Conservation (phyloP, 2,113 vertebrate genomes). For the Zosterops lateralis region DNA sequence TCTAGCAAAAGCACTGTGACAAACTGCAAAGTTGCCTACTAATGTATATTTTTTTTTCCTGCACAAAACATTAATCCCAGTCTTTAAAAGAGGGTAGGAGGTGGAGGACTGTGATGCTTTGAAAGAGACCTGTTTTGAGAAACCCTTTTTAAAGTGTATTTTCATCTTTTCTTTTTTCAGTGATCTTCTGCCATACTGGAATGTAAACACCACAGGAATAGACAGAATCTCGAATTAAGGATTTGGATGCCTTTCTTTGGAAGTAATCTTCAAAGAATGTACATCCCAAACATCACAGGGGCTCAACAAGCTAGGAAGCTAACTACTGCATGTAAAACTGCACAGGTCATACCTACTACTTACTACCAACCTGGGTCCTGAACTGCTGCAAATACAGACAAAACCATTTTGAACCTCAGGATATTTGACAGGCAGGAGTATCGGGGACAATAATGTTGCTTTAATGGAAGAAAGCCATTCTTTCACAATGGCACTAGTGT, state of each 20-base stretch:
- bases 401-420: neutral
- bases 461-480: constrained; percentile 46
- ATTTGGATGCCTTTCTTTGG: constrained; percentile 77
- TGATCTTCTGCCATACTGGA: constrained; percentile 76
- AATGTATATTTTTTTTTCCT: neutral
- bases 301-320: constrained; percentile 64
- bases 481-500: constrained; percentile 30
- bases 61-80: constrained; percentile 44
- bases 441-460: constrained; percentile 7
- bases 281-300: constrained; percentile 75
- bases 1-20: neutral
- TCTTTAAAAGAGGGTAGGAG: constrained; percentile 35
- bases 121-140: constrained; percentile 60
- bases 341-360: constrained; percentile 67
- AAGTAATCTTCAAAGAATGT: constrained; percentile 83
- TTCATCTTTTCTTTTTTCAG: constrained; percentile 66
- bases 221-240: constrained; percentile 79
- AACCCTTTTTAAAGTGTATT: constrained; percentile 64
- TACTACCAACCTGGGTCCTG: constrained; percentile 51
- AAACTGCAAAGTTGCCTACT: constrained; percentile 2
- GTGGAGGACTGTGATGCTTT: constrained; percentile 54
- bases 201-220: constrained; percentile 81
- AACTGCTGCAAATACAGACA: constrained; percentile 42
- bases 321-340: constrained; percentile 62
- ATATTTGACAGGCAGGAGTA: constrained; percentile 41